These are phyloP conservation scores for Pocillopora damicornis DNA, from an alignment of 64 coral and sea anemone genomes.

Conservation along the genomic window DNA sequence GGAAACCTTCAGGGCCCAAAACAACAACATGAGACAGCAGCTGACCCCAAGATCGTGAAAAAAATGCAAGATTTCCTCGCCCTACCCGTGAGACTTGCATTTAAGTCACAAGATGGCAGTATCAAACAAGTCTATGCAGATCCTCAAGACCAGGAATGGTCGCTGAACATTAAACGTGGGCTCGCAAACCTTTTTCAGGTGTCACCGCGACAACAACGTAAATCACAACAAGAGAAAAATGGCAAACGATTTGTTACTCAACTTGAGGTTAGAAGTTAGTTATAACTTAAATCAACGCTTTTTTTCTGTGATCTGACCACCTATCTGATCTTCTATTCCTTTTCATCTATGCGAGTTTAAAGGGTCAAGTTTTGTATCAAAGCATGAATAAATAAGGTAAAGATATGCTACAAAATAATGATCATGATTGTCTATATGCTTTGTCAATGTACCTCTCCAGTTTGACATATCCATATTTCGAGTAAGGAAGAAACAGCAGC, in stretches of 20 bases:
- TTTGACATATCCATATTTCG: too few species aligned
- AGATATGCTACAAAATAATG: too few species aligned
- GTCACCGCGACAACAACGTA: background rate
- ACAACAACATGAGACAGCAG: background rate
- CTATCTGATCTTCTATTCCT: too few species aligned
- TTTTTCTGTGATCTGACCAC: too few species aligned
- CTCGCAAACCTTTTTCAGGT: conserved; percentile 70
- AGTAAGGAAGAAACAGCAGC: too few species aligned
- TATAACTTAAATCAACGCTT: background rate
- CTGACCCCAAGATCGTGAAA: background rate
- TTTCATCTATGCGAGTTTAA: too few species aligned
- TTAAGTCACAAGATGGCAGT: background rate
- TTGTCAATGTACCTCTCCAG: too few species aligned
- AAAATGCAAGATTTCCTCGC: conserved; percentile 1
- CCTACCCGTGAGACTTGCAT: background rate
- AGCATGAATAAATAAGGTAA: too few species aligned
- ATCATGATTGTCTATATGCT: too few species aligned
- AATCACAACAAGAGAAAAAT: background rate
- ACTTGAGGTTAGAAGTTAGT: conserved; percentile 44
- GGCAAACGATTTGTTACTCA: conserved; percentile 15
- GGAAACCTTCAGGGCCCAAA: background rate
- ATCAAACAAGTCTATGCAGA: conserved; percentile 54
- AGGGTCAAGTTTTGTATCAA: too few species aligned
- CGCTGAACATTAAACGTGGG: conserved; percentile 73
- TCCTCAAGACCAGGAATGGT: conserved; percentile 49